Evolutionary conservation across 2,797 vertebrate genomes (phyloP), one percentile per base, ranked within the genome.

Genomic region (Sarcoramphus papa): DNA sequence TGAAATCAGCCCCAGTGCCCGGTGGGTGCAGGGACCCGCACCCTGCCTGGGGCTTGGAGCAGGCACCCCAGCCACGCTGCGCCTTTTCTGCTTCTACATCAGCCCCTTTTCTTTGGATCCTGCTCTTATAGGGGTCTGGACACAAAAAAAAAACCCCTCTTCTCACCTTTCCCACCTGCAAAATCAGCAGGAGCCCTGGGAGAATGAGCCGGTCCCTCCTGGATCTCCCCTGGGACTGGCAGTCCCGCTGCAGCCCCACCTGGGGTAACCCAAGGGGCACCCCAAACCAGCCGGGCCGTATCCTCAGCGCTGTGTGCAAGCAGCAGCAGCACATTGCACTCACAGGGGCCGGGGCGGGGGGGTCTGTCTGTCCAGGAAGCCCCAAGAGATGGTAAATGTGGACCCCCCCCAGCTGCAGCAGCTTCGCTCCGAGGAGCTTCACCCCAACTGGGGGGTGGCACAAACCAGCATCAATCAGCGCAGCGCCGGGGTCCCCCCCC

Each of bases 271-370:
- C 7, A 3, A 24, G 62, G 24, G 14, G 24, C 22, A 68, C 69
- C 69, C 69, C 47, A 51, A 11, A 51, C 24, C 43, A 35, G 28
- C 31, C 1, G 1, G 63, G 53, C 48, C 3, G 3, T 57, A 12
- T 5, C 4, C 3, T 45, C 41, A 6, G 27, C 7, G 1, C 35
- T 43, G 15, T 3, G 17, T 45, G 68, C 43, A 10, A 20, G 54
- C 40, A 48, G 51, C 53, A 50, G 6, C 25, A 31, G 35, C 35
- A 37, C 43, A 0, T 8, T 62, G 41, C 2, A 1, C 70, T 72
- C 3, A 0, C 60, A 27, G 51, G 56, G 74, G 15, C 47, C 0
- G 9, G 28, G 41, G 4, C n/a, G 35, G 1, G 12, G 51, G 12
- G 3, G 4, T 65, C 75, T 45, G 37, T 60, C 41, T 30, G 18